A percentile compares a stretch with the other conserved stretches of the same genome.
Evolutionary conservation across 2,113 vertebrate genomes (phyloP).

Genomic region (Callithrix jacchus): DNA sequence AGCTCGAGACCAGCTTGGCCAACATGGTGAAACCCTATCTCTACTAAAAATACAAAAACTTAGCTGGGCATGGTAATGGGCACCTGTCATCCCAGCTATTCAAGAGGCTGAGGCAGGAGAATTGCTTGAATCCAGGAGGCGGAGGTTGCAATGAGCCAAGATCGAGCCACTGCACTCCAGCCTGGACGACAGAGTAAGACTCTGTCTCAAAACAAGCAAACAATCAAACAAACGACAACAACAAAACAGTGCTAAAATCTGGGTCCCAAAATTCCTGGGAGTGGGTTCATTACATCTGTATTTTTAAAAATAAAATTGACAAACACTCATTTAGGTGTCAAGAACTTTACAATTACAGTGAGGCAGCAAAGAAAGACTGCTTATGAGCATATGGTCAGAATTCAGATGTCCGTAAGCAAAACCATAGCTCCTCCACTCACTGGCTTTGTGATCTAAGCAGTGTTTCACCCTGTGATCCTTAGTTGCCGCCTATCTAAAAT

Average conservation of each 20-base stretch:
- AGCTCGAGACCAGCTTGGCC: too few relatives aligned
- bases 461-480: neutral
- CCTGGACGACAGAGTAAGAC: too few relatives aligned
- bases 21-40: too few relatives aligned
- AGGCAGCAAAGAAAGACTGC: neutral
- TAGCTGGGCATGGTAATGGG: too few relatives aligned
- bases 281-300: neutral
- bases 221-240: too few relatives aligned
- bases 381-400: neutral
- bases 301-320: neutral
- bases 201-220: too few relatives aligned
- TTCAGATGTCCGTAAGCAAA: neutral
- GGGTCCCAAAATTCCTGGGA: neutral
- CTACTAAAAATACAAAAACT: too few relatives aligned
- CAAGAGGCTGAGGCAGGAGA: too few relatives aligned
- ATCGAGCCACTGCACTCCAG: too few relatives aligned
- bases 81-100: too few relatives aligned
- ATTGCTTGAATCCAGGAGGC: too few relatives aligned
- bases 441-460: neutral
- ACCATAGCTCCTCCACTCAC: neutral
- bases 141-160: too few relatives aligned
- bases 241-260: neutral
- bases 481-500: neutral
- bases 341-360: neutral
- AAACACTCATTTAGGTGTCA: neutral